Evolutionary conservation across 2,113 vertebrate genomes (phyloP).

Genomic region (Ameiurus melas): DNA sequence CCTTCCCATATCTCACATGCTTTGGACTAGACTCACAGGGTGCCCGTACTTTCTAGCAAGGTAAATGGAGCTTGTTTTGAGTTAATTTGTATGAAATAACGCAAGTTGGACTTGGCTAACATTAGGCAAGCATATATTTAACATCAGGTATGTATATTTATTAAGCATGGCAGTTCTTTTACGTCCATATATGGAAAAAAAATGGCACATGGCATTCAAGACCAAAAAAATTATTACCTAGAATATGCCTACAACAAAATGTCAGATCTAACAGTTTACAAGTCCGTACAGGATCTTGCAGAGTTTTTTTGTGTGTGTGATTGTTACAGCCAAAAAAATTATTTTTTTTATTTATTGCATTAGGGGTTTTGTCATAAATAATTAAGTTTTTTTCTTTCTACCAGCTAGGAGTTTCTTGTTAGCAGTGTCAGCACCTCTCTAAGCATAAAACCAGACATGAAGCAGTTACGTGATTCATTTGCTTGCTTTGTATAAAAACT

Average conservation of each 20-base stretch:
- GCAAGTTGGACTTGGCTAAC: neutral
- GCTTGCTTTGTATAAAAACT: neutral
- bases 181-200: neutral
- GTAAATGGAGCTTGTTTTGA: neutral
- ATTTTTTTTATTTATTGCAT: too few relatives aligned
- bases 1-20: neutral
- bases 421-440: neutral
- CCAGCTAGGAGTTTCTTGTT: neutral
- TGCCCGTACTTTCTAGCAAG: neutral
- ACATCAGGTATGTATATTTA: neutral
- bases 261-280: neutral
- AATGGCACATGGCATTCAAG: neutral
- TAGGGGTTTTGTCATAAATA: too few relatives aligned
- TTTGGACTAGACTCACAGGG: neutral
- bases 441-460: neutral
- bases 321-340: too few relatives aligned
- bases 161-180: neutral
- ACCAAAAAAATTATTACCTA: neutral
- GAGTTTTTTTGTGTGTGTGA: too few relatives aligned
- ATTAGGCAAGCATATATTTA: neutral
- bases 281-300: too few relatives aligned
- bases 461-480: neutral
- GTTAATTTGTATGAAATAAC: neutral
- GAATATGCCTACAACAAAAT: neutral
- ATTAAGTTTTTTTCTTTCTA: neutral